A percentile compares a stretch with the other conserved stretches of the same genome.
phyloP scores from a whole-genome alignment of 2,888 invertebrate species.

The Noctua janthe region DNA sequence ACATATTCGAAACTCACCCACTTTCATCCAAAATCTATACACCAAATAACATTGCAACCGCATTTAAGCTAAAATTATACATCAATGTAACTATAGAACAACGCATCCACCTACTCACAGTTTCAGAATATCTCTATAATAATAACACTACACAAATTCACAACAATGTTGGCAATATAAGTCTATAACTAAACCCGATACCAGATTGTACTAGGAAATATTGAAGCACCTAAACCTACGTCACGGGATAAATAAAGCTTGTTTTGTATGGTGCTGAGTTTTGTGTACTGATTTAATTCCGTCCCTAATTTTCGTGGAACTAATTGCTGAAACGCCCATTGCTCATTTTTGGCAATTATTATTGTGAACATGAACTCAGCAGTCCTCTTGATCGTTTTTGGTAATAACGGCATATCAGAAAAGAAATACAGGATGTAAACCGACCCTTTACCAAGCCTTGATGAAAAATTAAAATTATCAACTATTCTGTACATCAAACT shows the following conservation, averaged over 20 bases:
- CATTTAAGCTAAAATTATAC: not conserved
- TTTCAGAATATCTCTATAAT: constrained; percentile 27
- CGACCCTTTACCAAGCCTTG: too few relatives aligned
- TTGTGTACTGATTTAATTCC: too few relatives aligned
- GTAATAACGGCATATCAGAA: too few relatives aligned
- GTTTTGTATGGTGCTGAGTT: constrained; percentile 3
- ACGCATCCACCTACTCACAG: not conserved
- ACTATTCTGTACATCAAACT: too few relatives aligned
- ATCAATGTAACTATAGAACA: not conserved
- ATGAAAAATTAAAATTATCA: too few relatives aligned
- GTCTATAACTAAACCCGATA: constrained; percentile 36
- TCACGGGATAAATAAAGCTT: constrained; percentile 15
- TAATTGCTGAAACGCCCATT: not conserved
- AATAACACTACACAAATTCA: constrained; percentile 47
- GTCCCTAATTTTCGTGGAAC: not conserved
- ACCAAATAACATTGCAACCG: not conserved
- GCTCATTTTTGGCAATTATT: not conserved
- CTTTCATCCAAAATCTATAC: not conserved
- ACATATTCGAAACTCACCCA: not conserved
- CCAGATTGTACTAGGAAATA: constrained; percentile 33
- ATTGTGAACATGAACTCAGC: too few relatives aligned
- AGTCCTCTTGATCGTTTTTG: too few relatives aligned
- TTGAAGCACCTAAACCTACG: constrained; percentile 21
- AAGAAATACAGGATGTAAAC: too few relatives aligned
- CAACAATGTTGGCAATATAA: constrained; percentile 45